phyloP scores from a whole-genome alignment of 2,797 vertebrate genomes.

The Neostethus bicornis region DNA sequence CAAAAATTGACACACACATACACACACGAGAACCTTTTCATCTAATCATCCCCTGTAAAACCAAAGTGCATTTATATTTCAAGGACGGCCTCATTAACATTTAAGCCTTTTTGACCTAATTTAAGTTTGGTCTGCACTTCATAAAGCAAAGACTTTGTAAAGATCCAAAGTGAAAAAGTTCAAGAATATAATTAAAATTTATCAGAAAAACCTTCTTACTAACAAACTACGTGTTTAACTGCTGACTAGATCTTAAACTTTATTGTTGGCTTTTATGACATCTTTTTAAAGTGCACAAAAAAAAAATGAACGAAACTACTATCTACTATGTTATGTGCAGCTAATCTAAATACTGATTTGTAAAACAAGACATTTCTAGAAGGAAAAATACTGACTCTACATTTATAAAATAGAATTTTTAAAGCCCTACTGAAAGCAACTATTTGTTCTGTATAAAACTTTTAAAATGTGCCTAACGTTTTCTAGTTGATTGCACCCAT shows the following conservation, averaged over 20 bases:
- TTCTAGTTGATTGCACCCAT: conserved; percentile 38
- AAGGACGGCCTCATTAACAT: conserved; percentile 43
- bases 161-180: conserved; percentile 8
- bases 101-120: conserved; percentile 50
- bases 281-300: conserved; percentile 63
- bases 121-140: conserved; percentile 77
- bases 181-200: conserved; percentile 6
- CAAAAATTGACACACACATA: conserved; percentile 16
- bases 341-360: conserved; percentile 55
- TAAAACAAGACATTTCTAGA: conserved; percentile 79
- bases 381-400: conserved; percentile 68
- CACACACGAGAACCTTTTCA: conserved; percentile 19
- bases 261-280: conserved; percentile 10
- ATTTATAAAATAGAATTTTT: conserved; percentile 39
- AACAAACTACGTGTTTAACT: conserved; percentile 28
- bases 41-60: conserved; percentile 26
- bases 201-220: conserved; percentile 31
- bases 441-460: conserved; percentile 13
- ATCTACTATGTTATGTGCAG: conserved; percentile 56
- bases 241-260: conserved; percentile 13
- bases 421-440: conserved; percentile 56
- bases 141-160: conserved; percentile 14
- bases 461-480: conserved; percentile 29
- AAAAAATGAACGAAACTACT: conserved; percentile 35
- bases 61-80: conserved; percentile 76